Percentiles rank a stretch among this genome's conserved stretches.
phyloP scores from a whole-genome alignment of 2,888 invertebrate species.

The Nomada goodeniana region DNA sequence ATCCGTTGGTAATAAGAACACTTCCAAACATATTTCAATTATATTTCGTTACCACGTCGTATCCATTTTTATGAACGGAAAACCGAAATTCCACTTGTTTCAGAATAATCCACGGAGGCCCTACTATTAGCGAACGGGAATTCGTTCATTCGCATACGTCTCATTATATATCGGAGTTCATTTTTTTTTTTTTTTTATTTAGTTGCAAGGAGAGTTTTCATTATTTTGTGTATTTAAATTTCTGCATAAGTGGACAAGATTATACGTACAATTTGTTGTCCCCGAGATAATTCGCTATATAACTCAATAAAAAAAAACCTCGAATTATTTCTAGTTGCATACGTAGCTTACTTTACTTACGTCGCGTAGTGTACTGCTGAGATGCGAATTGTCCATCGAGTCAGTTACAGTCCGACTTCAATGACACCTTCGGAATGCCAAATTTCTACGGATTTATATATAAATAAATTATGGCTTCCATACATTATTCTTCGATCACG shows the following conservation, averaged over 20 bases:
- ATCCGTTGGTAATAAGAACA: constrained; percentile 91
- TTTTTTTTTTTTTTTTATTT: constrained; percentile 52
- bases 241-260: constrained; percentile 52
- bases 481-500: too few species aligned
- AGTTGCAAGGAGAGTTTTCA: constrained; percentile 63
- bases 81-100: constrained; percentile 78
- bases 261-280: constrained; percentile 60
- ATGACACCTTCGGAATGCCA: too few species aligned
- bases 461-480: too few species aligned
- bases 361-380: too few species aligned
- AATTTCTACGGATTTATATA: too few species aligned
- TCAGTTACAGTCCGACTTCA: too few species aligned
- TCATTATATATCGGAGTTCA: constrained; percentile 25
- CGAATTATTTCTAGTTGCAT: constrained; percentile 18
- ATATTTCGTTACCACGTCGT: background rate
- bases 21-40: background rate
- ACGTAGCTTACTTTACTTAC: background rate
- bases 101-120: constrained; percentile 95
- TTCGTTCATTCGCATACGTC: constrained; percentile 23
- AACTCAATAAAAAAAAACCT: constrained; percentile 65
- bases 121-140: constrained; percentile 88
- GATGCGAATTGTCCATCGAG: too few species aligned
- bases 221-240: constrained; percentile 78
- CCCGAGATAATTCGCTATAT: constrained; percentile 52
- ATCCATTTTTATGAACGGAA: background rate